A percentile compares a stretch with the other conserved stretches of the same genome.
phyloP scores from a whole-genome alignment of 2,888 invertebrate species.

The Papilio gigon region DNA sequence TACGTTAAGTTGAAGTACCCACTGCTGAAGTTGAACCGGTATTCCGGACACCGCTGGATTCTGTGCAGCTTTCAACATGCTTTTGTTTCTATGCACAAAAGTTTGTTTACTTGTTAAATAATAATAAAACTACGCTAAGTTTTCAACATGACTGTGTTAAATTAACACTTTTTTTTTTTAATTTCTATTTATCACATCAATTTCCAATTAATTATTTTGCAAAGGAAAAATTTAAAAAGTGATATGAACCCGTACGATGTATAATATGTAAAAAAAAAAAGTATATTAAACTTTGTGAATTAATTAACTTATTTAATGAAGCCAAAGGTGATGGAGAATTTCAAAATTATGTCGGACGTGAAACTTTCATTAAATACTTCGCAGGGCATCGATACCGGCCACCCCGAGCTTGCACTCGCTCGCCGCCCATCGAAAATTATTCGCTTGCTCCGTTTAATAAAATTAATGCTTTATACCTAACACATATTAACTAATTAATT shows the following conservation, averaged over 20 bases:
- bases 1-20: slow-evolving; percentile 23
- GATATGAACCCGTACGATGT: no score
- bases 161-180: no score
- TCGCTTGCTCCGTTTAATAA: not conserved
- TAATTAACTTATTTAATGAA: not conserved
- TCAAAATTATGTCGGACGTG: not conserved
- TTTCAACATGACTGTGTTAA: no score
- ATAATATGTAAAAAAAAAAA: not conserved
- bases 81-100: slow-evolving; percentile 1
- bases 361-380: slow-evolving; percentile 13
- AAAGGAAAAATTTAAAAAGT: no score
- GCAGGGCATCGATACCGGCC: slow-evolving; percentile 11
- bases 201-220: no score
- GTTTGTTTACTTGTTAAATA: not conserved
- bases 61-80: not conserved
- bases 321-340: not conserved
- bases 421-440: slow-evolving; percentile 17
- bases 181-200: no score
- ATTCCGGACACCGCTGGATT: slow-evolving; percentile 8
- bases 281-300: not conserved
- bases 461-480: no score
- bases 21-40: slow-evolving; percentile 13
- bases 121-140: not conserved
- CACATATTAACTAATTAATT: no score
- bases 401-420: slow-evolving; percentile 5